Base-by-base conservation (phyloP, 64 coral and sea anemone genomes). In the Trachythela sp. region DNA sequence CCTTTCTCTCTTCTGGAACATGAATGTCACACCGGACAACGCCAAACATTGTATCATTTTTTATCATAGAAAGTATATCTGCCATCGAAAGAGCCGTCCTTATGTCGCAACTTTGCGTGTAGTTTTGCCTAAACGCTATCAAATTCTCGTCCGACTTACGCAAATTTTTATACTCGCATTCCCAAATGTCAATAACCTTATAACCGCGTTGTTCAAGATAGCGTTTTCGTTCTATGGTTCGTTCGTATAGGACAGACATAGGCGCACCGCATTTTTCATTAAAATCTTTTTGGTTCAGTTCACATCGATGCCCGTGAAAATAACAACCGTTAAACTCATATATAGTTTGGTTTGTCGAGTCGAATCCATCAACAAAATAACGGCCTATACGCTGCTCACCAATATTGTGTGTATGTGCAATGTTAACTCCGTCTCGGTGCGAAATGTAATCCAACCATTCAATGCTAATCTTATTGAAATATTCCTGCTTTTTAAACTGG, bases 1-100 rank as follows among this genome's bases (percentile, higher is more conserved):
- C 1, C 20, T 48, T 71, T 4, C 54, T 39, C 13, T 85, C 9
- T 8, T 85, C 58, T 2, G 75, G 86, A 13, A 85, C 72, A 9
- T 64, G 17, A 36, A 92, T 88, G 37, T 92, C 86, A 4, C 75
- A 88, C 35, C 64, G 24, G 1, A 92, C 77, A 15, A 84, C 80
- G 9, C 86, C 91, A 85, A 92, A 92, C 0, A 88, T 13, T 11
- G 2, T 39, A 0, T 49, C 86, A 11, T 42, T 34, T 48, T 29
- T 18, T 8, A 88, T 32, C 1, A 0, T 49, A 0, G 5, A 0
- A 0, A 89, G 1, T 39, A 92, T 85, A 18, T 92, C 8, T 11
- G 18, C 24, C 8, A 49, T 29, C 0, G 70, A 87, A 0, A 88
- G 14, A 40, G n/a, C 43, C 8, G 0, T 38, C 40, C 0, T 60